phyloP scores from a whole-genome alignment of 1,140 invertebrate genomes.

The Formica selysi region DNA sequence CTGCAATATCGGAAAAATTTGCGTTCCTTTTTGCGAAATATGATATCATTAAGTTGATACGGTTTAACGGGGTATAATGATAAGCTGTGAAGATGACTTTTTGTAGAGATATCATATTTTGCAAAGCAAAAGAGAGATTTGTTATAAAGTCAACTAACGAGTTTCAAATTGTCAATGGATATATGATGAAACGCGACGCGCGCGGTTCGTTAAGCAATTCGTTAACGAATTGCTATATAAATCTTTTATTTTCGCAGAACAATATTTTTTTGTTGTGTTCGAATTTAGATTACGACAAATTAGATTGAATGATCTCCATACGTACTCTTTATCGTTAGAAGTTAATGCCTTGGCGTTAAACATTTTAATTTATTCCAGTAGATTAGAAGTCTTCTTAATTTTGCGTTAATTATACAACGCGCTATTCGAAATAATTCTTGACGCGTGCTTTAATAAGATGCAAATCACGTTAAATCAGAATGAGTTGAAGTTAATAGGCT shows the following conservation, averaged over 20 bases:
- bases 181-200: constrained; percentile 15
- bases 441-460: constrained; percentile 12
- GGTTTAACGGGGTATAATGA: background rate
- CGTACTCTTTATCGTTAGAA: background rate
- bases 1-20: background rate
- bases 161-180: constrained; percentile 21
- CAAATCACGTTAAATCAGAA: constrained; percentile 24
- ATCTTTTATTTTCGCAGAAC: constrained; percentile 20
- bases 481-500: constrained; percentile 13
- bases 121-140: background rate
- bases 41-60: background rate
- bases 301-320: background rate
- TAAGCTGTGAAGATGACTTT: background rate
- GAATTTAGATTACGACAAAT: background rate
- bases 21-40: too few relatives aligned
- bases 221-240: constrained; percentile 25
- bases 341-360: background rate
- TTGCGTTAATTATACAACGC: background rate
- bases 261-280: background rate
- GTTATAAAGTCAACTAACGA: constrained; percentile 19
- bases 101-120: background rate
- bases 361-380: background rate
- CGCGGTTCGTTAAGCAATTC: constrained; percentile 29
- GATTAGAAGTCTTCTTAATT: background rate
- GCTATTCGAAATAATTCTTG: background rate